phyloP scores from a whole-genome alignment of 2,113 vertebrate species.

The Nerophis ophidion region DNA sequence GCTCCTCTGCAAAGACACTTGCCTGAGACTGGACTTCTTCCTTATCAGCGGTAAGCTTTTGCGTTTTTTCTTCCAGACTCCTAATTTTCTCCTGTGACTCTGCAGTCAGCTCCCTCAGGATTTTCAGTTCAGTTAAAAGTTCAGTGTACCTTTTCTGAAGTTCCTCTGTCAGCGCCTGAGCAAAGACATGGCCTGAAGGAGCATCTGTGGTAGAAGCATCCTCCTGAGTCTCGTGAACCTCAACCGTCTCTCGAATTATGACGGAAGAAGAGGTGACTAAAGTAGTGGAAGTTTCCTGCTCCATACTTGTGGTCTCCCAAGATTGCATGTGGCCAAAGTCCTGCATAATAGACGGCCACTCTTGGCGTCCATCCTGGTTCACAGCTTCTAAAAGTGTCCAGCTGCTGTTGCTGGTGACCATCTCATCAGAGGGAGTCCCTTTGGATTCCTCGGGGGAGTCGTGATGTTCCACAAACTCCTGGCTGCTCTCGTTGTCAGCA shows the following conservation, averaged over 20 bases:
- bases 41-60: constrained; percentile 63
- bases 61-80: constrained; percentile 44
- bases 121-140: constrained; percentile 72
- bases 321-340: constrained; percentile 63
- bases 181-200: constrained; percentile 53
- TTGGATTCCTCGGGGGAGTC: constrained; percentile 72
- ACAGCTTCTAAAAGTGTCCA: constrained; percentile 74
- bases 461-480: constrained; percentile 63
- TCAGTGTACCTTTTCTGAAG: constrained; percentile 71
- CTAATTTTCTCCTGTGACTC: constrained; percentile 70
- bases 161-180: constrained; percentile 66
- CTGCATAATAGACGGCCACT: constrained; percentile 64
- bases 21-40: constrained; percentile 65
- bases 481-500: constrained; percentile 60
- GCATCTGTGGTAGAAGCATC: constrained; percentile 27
- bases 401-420: constrained; percentile 75
- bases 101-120: constrained; percentile 62
- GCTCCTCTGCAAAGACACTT: constrained; percentile 54
- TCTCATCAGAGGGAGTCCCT: constrained; percentile 71
- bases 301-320: constrained; percentile 67
- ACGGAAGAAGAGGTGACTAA: constrained; percentile 62
- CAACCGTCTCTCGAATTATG: constrained; percentile 62
- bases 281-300: constrained; percentile 56
- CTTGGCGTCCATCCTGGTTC: constrained; percentile 69
- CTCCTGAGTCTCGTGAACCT: constrained; percentile 53